Evolutionary conservation across 2,113 vertebrate species (phyloP).

Genomic region (Tachysurus vachellii): DNA sequence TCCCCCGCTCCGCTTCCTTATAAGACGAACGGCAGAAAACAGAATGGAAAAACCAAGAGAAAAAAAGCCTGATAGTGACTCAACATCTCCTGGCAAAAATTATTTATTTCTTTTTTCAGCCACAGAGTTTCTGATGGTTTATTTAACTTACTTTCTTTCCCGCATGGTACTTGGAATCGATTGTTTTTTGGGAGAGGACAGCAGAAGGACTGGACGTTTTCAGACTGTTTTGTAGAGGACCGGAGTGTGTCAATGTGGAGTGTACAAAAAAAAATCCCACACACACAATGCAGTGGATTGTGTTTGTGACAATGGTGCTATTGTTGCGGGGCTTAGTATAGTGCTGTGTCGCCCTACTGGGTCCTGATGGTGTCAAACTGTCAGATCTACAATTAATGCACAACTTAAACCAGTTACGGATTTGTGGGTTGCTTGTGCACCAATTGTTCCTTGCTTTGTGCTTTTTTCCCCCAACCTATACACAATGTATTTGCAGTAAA

Average conservation of each 20-base stretch:
- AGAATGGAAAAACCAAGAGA: constrained; percentile 47
- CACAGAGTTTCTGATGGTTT: constrained; percentile 37
- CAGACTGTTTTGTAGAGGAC: constrained; percentile 34
- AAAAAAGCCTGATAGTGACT: constrained; percentile 62
- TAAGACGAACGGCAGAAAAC: constrained; percentile 54
- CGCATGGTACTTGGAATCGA: constrained; percentile 50
- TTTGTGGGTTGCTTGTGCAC: not conserved
- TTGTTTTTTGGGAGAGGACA: constrained; percentile 34
- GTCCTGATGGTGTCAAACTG: constrained; percentile 16
- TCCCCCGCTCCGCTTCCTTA: constrained; percentile 46
- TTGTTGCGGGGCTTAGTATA: constrained; percentile 9
- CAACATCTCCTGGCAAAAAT: constrained; percentile 56
- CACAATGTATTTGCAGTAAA: not conserved
- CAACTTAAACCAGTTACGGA: not conserved
- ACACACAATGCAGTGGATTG: constrained; percentile 28
- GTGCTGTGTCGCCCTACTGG: not conserved
- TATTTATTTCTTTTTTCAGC: constrained; percentile 45
- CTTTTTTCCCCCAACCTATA: not conserved
- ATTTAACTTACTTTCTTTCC: constrained; percentile 43
- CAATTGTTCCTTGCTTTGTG: not conserved
- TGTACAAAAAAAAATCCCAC: not conserved
- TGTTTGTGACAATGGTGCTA: constrained; percentile 31
- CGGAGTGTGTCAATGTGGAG: not conserved
- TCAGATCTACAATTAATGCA: constrained; percentile 9
- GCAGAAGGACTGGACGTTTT: not conserved